A percentile compares a stretch with the other conserved stretches of the same genome.
Evolutionary conservation across 1,140 invertebrate species (phyloP).

Genomic region (Cyclargus thomasi): DNA sequence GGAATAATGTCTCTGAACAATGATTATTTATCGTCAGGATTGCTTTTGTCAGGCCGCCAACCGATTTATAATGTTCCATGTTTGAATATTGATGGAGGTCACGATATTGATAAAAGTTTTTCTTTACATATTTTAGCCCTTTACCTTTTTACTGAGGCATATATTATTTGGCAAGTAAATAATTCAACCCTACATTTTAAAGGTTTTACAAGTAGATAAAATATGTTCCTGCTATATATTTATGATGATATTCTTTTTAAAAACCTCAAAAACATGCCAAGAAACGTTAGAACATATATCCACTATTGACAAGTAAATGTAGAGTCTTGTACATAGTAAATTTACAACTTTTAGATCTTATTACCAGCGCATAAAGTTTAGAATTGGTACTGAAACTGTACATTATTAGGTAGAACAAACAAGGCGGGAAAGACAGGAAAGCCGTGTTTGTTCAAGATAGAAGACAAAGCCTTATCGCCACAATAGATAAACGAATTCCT

Average conservation of each 20-base stretch:
- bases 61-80: constrained; percentile 46
- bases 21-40: constrained; percentile 59
- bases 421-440: constrained; percentile 59
- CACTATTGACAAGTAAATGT: too few species aligned
- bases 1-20: constrained; percentile 60
- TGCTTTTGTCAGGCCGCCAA: constrained; percentile 54
- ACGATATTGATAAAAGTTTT: constrained; percentile 34
- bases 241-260: too few species aligned
- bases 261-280: too few species aligned
- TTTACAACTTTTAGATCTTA: too few species aligned
- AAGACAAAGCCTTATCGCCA: constrained; percentile 62
- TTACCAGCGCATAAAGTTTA: too few species aligned
- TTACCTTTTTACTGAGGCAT: neutral
- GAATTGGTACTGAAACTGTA: neutral
- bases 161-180: too few species aligned
- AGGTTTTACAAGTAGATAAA: too few species aligned
- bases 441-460: constrained; percentile 64
- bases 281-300: too few species aligned
- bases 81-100: constrained; percentile 40
- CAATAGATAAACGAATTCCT: constrained; percentile 65
- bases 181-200: too few species aligned
- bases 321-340: too few species aligned
- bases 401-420: constrained; percentile 42
- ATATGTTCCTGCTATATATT: too few species aligned
- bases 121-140: neutral